phyloP scores from a whole-genome alignment of 2,113 vertebrate species.

The Kryptolebias marmoratus region DNA sequence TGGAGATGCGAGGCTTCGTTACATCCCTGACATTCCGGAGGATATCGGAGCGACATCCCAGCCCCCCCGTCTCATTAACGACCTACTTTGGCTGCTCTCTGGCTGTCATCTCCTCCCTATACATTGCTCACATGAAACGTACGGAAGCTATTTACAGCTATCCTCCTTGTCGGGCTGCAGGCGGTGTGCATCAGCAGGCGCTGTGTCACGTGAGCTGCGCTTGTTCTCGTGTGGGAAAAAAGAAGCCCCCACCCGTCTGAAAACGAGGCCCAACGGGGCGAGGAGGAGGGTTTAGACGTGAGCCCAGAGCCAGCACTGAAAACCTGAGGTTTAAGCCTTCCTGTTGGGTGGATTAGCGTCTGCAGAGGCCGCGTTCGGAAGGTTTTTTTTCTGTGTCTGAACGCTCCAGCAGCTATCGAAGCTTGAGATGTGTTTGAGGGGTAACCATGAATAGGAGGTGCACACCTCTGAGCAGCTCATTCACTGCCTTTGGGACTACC shows the following conservation, averaged over 20 bases:
- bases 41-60: conserved; percentile 24
- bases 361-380: conserved; percentile 20
- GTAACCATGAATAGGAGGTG: conserved; percentile 79
- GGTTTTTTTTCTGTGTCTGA: conserved; percentile 45
- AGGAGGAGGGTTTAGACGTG: conserved; percentile 2
- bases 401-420: conserved; percentile 75
- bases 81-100: conserved; percentile 41
- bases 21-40: not conserved
- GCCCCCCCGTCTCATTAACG: conserved; percentile 33
- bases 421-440: conserved; percentile 61
- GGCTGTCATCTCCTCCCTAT: conserved; percentile 26
- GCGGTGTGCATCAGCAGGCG: conserved; percentile 32
- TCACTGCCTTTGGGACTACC: conserved; percentile 69
- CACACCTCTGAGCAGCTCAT: conserved; percentile 77
- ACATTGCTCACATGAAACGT: conserved; percentile 55
- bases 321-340: conserved; percentile 50
- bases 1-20: not conserved
- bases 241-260: conserved; percentile 26
- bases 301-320: conserved; percentile 17
- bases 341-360: conserved; percentile 17
- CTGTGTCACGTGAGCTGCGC: conserved; percentile 43
- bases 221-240: conserved; percentile 27
- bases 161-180: conserved; percentile 45
- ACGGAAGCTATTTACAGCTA: conserved; percentile 48
- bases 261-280: conserved; percentile 5